Base-by-base conservation (phyloP, 2,888 invertebrate genomes). In the Tortricodes alternella region DNA sequence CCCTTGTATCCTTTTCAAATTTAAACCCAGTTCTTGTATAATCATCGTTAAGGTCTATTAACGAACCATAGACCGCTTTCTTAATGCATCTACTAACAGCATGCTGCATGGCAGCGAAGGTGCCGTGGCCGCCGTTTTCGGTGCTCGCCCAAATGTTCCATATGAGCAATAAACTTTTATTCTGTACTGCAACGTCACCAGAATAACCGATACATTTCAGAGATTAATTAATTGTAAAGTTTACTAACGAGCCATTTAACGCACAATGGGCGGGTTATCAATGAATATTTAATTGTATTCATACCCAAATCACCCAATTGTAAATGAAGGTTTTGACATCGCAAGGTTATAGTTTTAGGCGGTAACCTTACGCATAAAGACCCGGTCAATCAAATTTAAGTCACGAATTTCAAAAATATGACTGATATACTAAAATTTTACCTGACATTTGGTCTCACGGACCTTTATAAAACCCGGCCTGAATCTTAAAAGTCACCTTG, bases 91-190 rank as follows among this genome's bases (percentile, higher is more conserved):
- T 21, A 53, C 39, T 34, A 41, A 49, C 41, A n/a, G 41, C 41
- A 55, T 41, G 43, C 39, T 53, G 43, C 35, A 35, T 27, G 27
- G 24, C 44, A 37, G 48, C 55, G 48, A 55, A 55, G 43, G 41
- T 55, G 55, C 55, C 41, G 23, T 9, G 41, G n/a, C 11, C 38
- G 3, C 32, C 29, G 18, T 41, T 49, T 49, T 48, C 48, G 41
- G 55, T 35, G 23, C 34, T 27, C 5, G 34, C 41, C 24, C 41
- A 37, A 55, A 55, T 55, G 29, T 29, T 44, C 27, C 27, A 29
- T 29, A 44, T 44, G 29, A 11, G 18, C 29, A 18, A 29, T 44
- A 41, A 41, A 41, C 15, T 24, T 41, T 13, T 5, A 34, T 7
- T n/a, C n/a, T n/a, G 24, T 24, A 24, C 16, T 24, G 41, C 41